Evolutionary conservation across 2,113 vertebrate genomes (phyloP), one percentile per base, ranked within the genome.

Genomic region (Chaenogobius annularis): DNA sequence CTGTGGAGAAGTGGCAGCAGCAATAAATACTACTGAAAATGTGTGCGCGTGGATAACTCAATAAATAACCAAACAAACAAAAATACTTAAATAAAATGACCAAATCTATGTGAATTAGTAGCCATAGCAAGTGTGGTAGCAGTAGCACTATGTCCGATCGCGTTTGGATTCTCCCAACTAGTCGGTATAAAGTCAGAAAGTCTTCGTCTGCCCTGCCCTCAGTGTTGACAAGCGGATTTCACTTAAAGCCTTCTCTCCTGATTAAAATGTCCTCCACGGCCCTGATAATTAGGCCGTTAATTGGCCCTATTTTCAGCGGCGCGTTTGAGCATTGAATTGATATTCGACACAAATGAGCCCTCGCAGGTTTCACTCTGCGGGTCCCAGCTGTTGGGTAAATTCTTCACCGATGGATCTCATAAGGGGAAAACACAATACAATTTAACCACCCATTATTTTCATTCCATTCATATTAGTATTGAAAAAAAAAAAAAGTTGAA

Each of bases 321-420:
- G 83, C 86, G 90, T 90, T 86, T 90, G 84, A 91, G 88, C 87
- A 83, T 85, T 84, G 81, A 84, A 88, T 83, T 88, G 89, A 88
- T 88, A 91, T 91, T 87, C 85, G 74, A 86, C 89, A 80, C 79
- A 91, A 91, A 91, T 88, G 88, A 91, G 85, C 86, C 83, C 85
- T 85, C 13, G 85, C 83, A 86, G 81, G 89, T 85, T 90, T 85
- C 59, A 75, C 72, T 88, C 86, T 72, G 73, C 67, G 75, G 79
- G 79, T 72, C 88, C 87, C 88, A 91, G 89, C 87, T 91, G 91
- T 85, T 81, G 83, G 68, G 72, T 83, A 79, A 85, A 89, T 87
- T 70, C 65, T 67, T 69, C 15, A 59, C 56, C 72, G 80, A 62
- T 76, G 65, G 77, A 83, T 79, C 73, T 81, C 70, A 68, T 66